A percentile compares a stretch with the other conserved stretches of the same genome.
Evolutionary conservation across 2,888 invertebrate genomes (phyloP).

Genomic region (Agrochola macilenta): DNA sequence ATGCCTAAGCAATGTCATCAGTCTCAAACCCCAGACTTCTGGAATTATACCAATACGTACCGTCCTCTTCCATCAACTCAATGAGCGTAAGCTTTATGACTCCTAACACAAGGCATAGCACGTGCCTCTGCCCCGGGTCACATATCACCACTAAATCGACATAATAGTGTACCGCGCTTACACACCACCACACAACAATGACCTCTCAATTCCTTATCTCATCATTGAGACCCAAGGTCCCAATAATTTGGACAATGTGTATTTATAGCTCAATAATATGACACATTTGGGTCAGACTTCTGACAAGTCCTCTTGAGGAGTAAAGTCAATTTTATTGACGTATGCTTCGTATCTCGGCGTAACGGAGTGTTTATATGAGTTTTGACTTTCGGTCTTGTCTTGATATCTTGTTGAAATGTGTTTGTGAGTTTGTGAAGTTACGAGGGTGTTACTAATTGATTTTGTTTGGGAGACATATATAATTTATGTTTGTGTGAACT

Average conservation of each 20-base stretch:
- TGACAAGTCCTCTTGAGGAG: conserved; percentile 72
- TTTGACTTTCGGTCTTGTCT: conserved; percentile 50
- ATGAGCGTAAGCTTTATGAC: conserved; percentile 64
- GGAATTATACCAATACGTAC: conserved; percentile 9
- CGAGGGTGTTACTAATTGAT: conserved; percentile 59
- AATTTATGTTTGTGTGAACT: conserved; percentile 26
- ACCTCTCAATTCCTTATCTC: conserved; percentile 42
- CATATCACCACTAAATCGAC: conserved; percentile 79
- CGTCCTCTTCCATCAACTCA: conserved; percentile 43
- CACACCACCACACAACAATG: conserved; percentile 60
- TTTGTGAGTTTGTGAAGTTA: conserved; percentile 43
- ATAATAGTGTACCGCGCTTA: conserved; percentile 72
- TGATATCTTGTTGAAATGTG: conserved; percentile 59
- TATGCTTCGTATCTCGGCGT: conserved; percentile 60
- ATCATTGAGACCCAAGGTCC: conserved; percentile 56
- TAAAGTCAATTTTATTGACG: conserved; percentile 75
- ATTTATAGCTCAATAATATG: conserved; percentile 84
- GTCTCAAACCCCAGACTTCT: background rate
- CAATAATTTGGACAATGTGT: conserved; percentile 70
- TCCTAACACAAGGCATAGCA: conserved; percentile 59
- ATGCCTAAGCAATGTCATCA: background rate
- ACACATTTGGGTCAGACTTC: conserved; percentile 77
- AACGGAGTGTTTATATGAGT: conserved; percentile 66
- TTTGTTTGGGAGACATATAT: conserved; percentile 49
- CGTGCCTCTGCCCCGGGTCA: conserved; percentile 73